phyloP scores from a whole-genome alignment of 2,888 invertebrate species.

The Sylvicola fuscatus region DNA sequence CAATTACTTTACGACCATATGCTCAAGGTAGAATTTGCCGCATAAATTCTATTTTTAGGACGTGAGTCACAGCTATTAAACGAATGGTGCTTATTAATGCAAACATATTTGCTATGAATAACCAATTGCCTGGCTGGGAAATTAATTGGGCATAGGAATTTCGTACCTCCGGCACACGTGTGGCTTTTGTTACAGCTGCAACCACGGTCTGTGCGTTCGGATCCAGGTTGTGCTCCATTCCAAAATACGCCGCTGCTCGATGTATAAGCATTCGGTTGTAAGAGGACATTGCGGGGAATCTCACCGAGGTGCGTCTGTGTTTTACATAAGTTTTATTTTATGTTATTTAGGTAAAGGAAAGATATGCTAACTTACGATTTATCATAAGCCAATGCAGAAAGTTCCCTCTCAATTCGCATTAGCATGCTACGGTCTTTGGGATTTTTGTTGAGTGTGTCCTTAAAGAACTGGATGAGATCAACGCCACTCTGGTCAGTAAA shows the following conservation, averaged over 20 bases:
- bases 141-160: too few species aligned
- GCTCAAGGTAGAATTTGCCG: too few species aligned
- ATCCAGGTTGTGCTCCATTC: slow-evolving; percentile 87
- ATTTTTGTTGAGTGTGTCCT: slow-evolving; percentile 78
- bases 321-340: too few species aligned
- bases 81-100: too few species aligned
- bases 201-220: slow-evolving; percentile 59
- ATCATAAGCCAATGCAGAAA: slow-evolving; percentile 67
- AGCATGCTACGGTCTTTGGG: slow-evolving; percentile 69
- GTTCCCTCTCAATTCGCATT: slow-evolving; percentile 71
- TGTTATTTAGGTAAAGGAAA: too few species aligned
- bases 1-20: too few species aligned
- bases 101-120: too few species aligned
- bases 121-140: too few species aligned
- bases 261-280: slow-evolving; percentile 95
- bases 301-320: slow-evolving; percentile 47
- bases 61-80: slow-evolving; percentile 1
- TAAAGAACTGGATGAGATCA: slow-evolving; percentile 73
- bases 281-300: slow-evolving; percentile 84
- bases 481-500: slow-evolving; percentile 52
- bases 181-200: slow-evolving; percentile 50
- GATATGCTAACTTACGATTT: slow-evolving; percentile 36
- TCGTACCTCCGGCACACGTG: slow-evolving; percentile 24
- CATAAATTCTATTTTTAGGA: not conserved
- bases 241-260: slow-evolving; percentile 81